Evolutionary conservation across 2,797 vertebrate genomes (phyloP), one percentile per base, ranked within the genome.

Genomic region (Rhinichthys osculus): DNA sequence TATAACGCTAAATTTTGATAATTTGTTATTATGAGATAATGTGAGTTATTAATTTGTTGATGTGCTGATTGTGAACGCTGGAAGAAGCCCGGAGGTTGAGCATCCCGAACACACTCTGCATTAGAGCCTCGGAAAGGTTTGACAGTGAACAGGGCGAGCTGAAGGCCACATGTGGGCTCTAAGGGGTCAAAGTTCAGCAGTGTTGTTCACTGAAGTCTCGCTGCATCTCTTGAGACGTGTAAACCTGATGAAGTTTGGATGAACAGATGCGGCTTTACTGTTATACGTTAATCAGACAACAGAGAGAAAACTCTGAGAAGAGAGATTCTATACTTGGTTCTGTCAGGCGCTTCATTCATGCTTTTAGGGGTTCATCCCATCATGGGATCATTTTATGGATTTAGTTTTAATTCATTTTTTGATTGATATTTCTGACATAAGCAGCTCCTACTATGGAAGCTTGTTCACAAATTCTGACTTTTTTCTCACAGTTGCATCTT

Each of bases 111-210:
- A 5, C 27, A 10, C 38, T 33, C 62, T 57, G 35, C 50, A 40
- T 1, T 33, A 81, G 66, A 57, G 30, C 7, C 47, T 72, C 9
- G 13, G 19, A 82, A 42, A 82, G 67, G 14, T 14, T 71, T 4
- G 71, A 16, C 42, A 21, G 69, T 6, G 62, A 64, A 3, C 17
- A 54, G 13, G 62, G 7, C 62, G 14, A 64, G 27, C 35, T 40
- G 9, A 54, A 54, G 79, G 44, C 35, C 30, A 19, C 44, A 40
- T n/a, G 17, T 33, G 66, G 69, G 50, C 50, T 21, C 33, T 72
- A 11, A 44, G 69, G 38, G 81, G 81, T 82, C 54, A 82, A 33
- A 82, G 81, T 23, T 73, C 38, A 82, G 52, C 38, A 16, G 38
- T 17, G 69, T 73, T 73, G 81, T 72, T 82, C 54, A 59, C 19